Conservation (phyloP, 2,888 invertebrate species). For the Molanna angustata region DNA sequence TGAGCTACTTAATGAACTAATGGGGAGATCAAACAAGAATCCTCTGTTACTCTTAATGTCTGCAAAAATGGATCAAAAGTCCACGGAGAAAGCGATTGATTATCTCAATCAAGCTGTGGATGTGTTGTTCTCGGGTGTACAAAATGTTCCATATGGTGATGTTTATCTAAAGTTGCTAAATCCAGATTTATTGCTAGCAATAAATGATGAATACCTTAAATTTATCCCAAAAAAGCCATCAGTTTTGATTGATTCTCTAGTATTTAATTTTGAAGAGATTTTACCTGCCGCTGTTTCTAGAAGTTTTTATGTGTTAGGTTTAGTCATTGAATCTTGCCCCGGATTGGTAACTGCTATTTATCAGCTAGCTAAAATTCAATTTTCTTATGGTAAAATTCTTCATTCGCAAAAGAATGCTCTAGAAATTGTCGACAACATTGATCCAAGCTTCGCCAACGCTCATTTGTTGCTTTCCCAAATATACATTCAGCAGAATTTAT, state of each 20-base stretch:
- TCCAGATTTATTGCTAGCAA: conserved; percentile 80
- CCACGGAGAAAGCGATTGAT: conserved; percentile 54
- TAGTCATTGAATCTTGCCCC: conserved; percentile 76
- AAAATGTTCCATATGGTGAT: conserved; percentile 66
- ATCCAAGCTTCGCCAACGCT: conserved; percentile 78
- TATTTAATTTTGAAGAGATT: conserved; percentile 47
- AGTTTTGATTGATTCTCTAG: conserved; percentile 47
- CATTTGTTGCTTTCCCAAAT: conserved; percentile 86
- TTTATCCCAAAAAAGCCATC: conserved; percentile 66
- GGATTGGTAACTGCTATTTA: conserved; percentile 68
- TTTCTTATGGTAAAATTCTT: conserved; percentile 72
- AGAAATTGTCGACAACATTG: conserved; percentile 68
- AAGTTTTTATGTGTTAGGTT: conserved; percentile 65
- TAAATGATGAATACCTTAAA: conserved; percentile 72
- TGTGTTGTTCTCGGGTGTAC: conserved; percentile 48
- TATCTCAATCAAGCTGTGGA: conserved; percentile 63
- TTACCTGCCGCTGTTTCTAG: conserved; percentile 54
- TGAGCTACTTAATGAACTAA: conserved; percentile 78
- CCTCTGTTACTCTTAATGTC: conserved; percentile 68
- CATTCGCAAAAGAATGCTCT: conserved; percentile 70
- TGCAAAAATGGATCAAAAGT: conserved; percentile 60
- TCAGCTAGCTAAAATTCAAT: conserved; percentile 76
- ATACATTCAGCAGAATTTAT: conserved; percentile 67
- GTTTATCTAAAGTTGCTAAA: conserved; percentile 74
- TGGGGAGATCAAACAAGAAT: conserved; percentile 65